phyloP scores from a whole-genome alignment of 2,113 vertebrate genomes.

The Microtus ochrogaster region DNA sequence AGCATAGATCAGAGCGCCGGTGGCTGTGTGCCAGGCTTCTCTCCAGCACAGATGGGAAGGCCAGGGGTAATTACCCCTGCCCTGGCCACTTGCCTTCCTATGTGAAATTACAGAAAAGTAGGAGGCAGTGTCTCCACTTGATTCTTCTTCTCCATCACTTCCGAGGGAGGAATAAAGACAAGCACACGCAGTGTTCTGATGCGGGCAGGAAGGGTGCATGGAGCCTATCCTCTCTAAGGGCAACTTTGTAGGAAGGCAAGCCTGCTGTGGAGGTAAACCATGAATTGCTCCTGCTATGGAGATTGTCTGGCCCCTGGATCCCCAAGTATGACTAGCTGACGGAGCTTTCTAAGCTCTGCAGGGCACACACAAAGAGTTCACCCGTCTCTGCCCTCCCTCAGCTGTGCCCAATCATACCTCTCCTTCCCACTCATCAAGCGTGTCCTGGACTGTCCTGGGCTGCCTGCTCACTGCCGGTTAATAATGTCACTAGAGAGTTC shows the following conservation, averaged over 20 bases:
- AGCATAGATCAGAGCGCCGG: slow-evolving; percentile 62
- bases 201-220: neutral
- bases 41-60: slow-evolving; percentile 79
- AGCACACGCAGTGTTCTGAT: neutral
- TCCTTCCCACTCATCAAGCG: neutral
- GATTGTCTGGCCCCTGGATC: neutral
- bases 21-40: slow-evolving; percentile 72
- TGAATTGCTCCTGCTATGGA: neutral
- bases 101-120: slow-evolving; percentile 73
- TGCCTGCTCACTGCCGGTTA: neutral
- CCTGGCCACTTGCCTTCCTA: slow-evolving; percentile 59
- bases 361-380: neutral
- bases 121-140: slow-evolving; percentile 51
- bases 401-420: neutral
- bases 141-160: slow-evolving; percentile 58
- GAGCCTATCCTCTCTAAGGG: neutral
- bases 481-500: neutral
- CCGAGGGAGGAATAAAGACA: slow-evolving; percentile 51
- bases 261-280: neutral
- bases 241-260: neutral
- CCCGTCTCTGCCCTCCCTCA: neutral
- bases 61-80: slow-evolving; percentile 76
- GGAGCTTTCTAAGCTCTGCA: neutral
- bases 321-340: neutral
- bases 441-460: neutral